Percentiles rank a stretch among this genome's conserved stretches.
These are phyloP conservation scores for Pygmarrhopalites habei DNA, from an alignment of 1,140 invertebrate genomes.

Conservation along the genomic window DNA sequence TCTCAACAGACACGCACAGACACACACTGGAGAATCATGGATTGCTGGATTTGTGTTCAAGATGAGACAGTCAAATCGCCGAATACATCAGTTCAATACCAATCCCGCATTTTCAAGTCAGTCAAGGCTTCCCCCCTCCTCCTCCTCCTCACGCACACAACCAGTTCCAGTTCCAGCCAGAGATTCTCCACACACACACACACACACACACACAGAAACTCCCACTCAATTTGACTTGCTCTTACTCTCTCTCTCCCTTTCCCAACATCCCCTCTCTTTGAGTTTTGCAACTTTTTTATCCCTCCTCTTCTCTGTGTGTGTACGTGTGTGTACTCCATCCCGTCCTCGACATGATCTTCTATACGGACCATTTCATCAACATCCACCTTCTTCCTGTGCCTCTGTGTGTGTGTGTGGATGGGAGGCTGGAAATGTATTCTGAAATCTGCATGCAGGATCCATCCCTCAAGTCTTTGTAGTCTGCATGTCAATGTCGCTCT, in stretches of 20 bases:
- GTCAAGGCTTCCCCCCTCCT: neutral
- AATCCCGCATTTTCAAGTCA: neutral
- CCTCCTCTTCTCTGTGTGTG: too few relatives aligned
- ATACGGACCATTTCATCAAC: too few relatives aligned
- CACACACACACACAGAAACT: neutral
- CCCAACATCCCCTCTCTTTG: neutral
- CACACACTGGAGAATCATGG: neutral
- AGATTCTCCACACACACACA: neutral
- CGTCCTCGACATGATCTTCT: too few relatives aligned
- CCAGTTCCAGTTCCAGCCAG: too few relatives aligned
- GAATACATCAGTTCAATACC: conserved; percentile 7
- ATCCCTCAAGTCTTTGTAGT: too few relatives aligned
- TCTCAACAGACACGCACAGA: neutral
- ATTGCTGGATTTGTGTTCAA: neutral
- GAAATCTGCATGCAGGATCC: too few relatives aligned
- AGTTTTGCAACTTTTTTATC: too few relatives aligned
- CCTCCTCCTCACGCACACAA: neutral
- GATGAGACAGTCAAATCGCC: conserved; percentile 6
- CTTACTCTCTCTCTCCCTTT: conserved; percentile 14
- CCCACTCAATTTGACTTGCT: conserved; percentile 12
- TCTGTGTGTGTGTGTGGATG: too few relatives aligned
- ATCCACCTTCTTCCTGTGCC: too few relatives aligned
- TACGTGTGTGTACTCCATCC: too few relatives aligned
- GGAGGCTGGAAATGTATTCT: too few relatives aligned
- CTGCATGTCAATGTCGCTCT: too few relatives aligned